Evolutionary conservation across 35 echinoderm and acorn worm species (phyloP), one percentile per base, ranked within the genome.

Genomic region (Apostichopus japonicus): DNA sequence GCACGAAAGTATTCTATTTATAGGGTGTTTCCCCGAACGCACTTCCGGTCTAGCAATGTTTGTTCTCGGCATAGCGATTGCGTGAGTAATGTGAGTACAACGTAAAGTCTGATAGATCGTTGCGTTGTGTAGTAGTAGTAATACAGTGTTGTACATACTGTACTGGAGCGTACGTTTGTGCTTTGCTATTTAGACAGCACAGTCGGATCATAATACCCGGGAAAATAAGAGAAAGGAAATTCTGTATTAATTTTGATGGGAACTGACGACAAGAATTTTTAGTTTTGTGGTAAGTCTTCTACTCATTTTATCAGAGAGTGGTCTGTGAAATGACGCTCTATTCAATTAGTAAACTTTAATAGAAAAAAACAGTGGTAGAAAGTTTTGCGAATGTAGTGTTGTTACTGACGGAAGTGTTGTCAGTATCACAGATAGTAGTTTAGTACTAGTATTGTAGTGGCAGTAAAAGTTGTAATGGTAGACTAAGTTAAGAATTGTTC

Each of bases 1-100:
- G 94, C 94, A 95, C 91, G 91, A 90, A 84, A 56, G 91, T 65
- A 84, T 93, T 95, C 94, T 95, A 95, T 95, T 95, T 93, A 95
- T 95, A 95, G 94, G 94, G 94, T 95, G 94, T 95, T 95, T 95
- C 94, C 94, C 94, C 94, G 94, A 95, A 95, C 94, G 94, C 83
- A 95, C 94, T 95, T 95, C 94, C 94, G 94, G 94, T 95, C 44
- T 22, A 54, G 61, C 67, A 73, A 72, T 72, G 86, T 67, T 89
- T 89, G 61, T 15, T 59, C 86, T 89, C 67, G 62, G 61, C 86
- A 89, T 89, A 72, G 86, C 86, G 67, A 72, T 89, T 72, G 22
- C 63, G 86, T 89, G 86, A 89, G 86, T 89, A 89, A 89, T 89
- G 13, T 54, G 54, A 54, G 79, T 75, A 75, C 71, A 75, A 75